phyloP scores from a whole-genome alignment of 2,797 vertebrate species.

The Acrocephalus scirpaceus region DNA sequence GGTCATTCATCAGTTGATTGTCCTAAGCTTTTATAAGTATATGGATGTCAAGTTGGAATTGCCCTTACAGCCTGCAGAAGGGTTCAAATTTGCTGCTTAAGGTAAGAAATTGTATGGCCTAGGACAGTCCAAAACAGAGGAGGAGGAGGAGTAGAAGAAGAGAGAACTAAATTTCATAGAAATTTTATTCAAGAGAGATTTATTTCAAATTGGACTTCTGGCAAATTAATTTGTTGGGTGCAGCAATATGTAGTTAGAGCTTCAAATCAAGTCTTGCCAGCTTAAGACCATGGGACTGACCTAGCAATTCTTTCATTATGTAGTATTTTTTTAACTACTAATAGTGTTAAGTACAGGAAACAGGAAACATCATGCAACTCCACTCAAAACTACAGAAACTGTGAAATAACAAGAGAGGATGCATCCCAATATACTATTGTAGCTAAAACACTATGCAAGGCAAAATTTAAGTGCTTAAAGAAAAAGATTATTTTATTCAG shows the following conservation, averaged over 20 bases:
- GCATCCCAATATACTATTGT: neutral
- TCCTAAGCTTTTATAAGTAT: neutral
- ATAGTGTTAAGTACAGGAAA: neutral
- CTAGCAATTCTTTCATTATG: neutral
- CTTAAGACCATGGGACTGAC: neutral
- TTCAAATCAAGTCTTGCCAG: neutral
- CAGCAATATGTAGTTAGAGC: neutral
- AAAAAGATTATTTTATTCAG: neutral
- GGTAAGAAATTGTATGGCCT: neutral
- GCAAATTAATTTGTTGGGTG: neutral
- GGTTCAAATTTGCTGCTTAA: neutral
- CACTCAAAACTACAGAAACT: neutral
- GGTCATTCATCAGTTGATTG: neutral
- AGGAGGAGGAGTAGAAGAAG: too few species aligned
- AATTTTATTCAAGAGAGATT: neutral
- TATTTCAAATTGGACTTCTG: neutral
- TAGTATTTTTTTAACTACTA: neutral
- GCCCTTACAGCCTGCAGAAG: neutral
- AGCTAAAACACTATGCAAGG: neutral
- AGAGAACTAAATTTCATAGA: neutral
- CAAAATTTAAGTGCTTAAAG: neutral
- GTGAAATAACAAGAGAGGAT: neutral
- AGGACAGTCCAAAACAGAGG: neutral
- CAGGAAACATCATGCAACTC: neutral
- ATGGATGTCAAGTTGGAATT: neutral